Conservation (phyloP, 2,113 vertebrate species). For the Hippocampus barbouri region DNA sequence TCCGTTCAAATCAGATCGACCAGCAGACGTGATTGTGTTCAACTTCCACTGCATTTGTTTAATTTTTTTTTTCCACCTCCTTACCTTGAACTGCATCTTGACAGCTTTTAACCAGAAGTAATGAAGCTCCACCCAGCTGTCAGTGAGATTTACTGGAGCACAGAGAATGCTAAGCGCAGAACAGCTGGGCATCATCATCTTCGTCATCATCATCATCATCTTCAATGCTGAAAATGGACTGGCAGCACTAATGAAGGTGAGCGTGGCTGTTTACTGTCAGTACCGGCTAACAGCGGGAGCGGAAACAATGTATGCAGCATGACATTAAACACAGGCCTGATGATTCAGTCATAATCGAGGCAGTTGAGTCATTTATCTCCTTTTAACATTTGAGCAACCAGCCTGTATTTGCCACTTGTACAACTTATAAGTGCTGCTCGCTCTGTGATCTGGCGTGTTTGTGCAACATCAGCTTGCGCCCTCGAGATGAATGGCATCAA, state of each 20-base stretch:
- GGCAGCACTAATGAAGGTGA: slow-evolving; percentile 3
- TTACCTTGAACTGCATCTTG: not conserved
- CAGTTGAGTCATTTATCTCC: not conserved
- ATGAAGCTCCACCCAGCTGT: not conserved
- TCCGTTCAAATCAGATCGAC: not conserved
- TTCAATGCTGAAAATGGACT: slow-evolving; percentile 8
- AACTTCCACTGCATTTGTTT: not conserved
- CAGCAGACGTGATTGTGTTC: not conserved
- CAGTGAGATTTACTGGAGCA: not conserved
- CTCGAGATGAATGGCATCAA: slow-evolving; percentile 7
- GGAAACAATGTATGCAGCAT: not conserved
- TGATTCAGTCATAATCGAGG: not conserved
- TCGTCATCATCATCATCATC: not conserved
- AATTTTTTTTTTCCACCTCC: not conserved
- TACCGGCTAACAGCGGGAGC: not conserved
- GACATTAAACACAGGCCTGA: slow-evolving; percentile 2
- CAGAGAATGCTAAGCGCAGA: not conserved
- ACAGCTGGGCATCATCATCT: slow-evolving; percentile 1
- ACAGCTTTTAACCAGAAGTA: not conserved
- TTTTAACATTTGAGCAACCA: slow-evolving; percentile 1
- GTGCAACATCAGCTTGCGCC: not conserved
- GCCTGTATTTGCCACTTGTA: slow-evolving; percentile 3
- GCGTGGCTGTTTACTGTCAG: slow-evolving; percentile 9
- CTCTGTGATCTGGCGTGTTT: slow-evolving; percentile 15
- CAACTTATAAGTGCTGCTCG: not conserved